phyloP scores from a whole-genome alignment of 2,888 invertebrate genomes.

The Drosophila aldrichi region DNA sequence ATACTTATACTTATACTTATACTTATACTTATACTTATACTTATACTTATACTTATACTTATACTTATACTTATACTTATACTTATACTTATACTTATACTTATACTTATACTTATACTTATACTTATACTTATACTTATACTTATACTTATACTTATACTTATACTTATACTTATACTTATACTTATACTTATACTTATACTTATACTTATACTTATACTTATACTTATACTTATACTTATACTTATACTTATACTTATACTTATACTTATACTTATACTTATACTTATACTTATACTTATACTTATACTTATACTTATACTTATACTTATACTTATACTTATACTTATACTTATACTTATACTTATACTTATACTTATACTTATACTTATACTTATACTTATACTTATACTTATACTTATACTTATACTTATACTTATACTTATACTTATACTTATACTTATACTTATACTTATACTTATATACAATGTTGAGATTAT shows the following conservation, averaged over 20 bases:
- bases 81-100: conserved; percentile 3
- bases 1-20: conserved; percentile 1
- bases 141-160: conserved; percentile 5
- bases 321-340: conserved; percentile 4
- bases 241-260: conserved; percentile 2
- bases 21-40: conserved; percentile 2
- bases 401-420: conserved; percentile 3
- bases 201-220: not conserved
- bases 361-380: not conserved
- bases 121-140: conserved; percentile 1
- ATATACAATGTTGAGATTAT: not conserved
- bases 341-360: conserved; percentile 3
- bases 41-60: conserved; percentile 1
- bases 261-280: conserved; percentile 1
- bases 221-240: conserved; percentile 2
- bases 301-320: not conserved
- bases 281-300: conserved; percentile 2
- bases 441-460: conserved; percentile 2
- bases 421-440: conserved; percentile 3
- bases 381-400: conserved; percentile 2
- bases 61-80: conserved; percentile 2
- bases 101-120: conserved; percentile 7
- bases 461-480: not conserved
- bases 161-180: conserved; percentile 2
- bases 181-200: conserved; percentile 2